These are phyloP conservation scores for Caenorhabditis zanzibari DNA, from an alignment of 2,888 invertebrate species.

Conservation along the genomic window DNA sequence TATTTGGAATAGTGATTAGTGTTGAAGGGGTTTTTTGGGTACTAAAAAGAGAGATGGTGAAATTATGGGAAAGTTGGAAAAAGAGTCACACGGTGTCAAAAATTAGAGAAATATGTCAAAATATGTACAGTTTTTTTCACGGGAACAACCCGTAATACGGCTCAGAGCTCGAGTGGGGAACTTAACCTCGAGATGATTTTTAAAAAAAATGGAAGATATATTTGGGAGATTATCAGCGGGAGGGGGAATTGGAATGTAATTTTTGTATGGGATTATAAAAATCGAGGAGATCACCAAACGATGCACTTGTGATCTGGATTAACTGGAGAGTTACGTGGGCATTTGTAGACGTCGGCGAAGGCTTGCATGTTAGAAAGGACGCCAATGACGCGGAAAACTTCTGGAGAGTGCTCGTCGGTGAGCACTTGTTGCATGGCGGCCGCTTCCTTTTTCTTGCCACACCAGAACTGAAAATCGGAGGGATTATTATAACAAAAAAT, in stretches of 20 bases:
- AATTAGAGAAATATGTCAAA: constrained; percentile 9
- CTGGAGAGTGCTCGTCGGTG: constrained; percentile 82
- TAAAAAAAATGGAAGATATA: too few relatives aligned
- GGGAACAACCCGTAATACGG: constrained; percentile 53
- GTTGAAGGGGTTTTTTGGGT: background rate
- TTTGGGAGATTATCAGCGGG: background rate
- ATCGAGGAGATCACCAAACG: constrained; percentile 73
- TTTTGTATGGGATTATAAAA: background rate
- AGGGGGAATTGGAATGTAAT: background rate
- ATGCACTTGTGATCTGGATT: constrained; percentile 87
- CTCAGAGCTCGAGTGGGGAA: background rate
- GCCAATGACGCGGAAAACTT: constrained; percentile 71
- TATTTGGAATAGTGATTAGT: background rate
- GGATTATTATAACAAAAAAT: background rate
- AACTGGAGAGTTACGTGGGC: constrained; percentile 91
- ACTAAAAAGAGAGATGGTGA: background rate
- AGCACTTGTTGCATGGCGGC: constrained; percentile 81
- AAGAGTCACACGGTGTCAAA: constrained; percentile 30
- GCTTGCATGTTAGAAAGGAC: constrained; percentile 85
- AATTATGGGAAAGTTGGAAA: background rate
- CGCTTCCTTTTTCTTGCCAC: constrained; percentile 81
- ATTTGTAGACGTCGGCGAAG: constrained; percentile 91
- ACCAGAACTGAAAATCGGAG: constrained; percentile 81
- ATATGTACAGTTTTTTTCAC: constrained; percentile 50
- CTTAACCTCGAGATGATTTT: background rate